phyloP scores from a whole-genome alignment of 1,140 invertebrate genomes.

The Propsilocerus akamusi region DNA sequence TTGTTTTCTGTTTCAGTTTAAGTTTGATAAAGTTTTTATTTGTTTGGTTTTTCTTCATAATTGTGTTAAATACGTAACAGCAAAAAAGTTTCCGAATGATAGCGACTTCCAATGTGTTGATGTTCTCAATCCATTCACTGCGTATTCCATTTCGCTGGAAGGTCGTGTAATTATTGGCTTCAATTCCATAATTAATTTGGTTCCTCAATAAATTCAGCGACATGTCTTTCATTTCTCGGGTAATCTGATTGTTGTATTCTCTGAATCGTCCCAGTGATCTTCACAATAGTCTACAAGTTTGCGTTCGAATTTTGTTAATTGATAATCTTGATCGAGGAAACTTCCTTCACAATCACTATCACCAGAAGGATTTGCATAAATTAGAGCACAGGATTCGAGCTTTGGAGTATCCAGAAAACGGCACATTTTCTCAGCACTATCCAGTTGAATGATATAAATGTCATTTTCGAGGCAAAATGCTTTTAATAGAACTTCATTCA shows the following conservation, averaged over 20 bases:
- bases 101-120: not conserved
- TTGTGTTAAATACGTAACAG: not conserved
- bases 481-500: conserved; percentile 46
- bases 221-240: not conserved
- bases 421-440: conserved; percentile 30
- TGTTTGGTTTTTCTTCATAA: not conserved
- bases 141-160: not conserved
- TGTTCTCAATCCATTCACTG: not conserved
- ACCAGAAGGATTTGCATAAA: not conserved
- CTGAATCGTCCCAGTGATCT: not conserved
- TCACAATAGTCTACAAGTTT: not conserved
- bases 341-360: not conserved
- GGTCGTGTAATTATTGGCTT: not conserved
- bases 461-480: conserved; percentile 49
- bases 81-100: not conserved
- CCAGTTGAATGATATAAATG: conserved; percentile 38
- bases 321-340: not conserved
- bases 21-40: no score
- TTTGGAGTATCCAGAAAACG: not conserved
- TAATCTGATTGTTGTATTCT: not conserved
- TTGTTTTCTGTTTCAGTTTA: no score
- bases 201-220: not conserved
- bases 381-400: not conserved
- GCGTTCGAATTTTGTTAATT: not conserved
- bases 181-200: not conserved